These are phyloP conservation scores for Euzophera pinguis DNA, from an alignment of 2,888 invertebrate genomes.

Conservation along the genomic window DNA sequence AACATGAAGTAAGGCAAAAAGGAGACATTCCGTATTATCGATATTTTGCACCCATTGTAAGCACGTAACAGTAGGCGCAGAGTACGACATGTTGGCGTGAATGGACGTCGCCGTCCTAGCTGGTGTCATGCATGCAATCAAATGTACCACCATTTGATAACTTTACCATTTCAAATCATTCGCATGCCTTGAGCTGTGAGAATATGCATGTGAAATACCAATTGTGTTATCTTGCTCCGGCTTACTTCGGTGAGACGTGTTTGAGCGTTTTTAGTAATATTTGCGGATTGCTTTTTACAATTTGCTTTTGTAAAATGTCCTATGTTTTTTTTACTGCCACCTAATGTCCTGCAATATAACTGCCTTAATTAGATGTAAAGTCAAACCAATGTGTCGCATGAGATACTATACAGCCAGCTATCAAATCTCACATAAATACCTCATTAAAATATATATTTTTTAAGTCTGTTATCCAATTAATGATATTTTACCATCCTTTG, in stretches of 20 bases:
- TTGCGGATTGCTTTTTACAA: too few relatives aligned
- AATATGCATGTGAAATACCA: neutral
- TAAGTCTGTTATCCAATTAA: too few relatives aligned
- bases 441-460: too few relatives aligned
- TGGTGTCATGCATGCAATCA: slow-evolving; percentile 39
- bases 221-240: neutral
- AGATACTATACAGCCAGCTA: too few relatives aligned
- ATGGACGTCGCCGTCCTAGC: slow-evolving; percentile 44
- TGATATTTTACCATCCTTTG: neutral
- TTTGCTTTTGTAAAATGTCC: too few relatives aligned
- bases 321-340: too few relatives aligned
- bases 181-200: neutral
- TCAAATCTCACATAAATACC: too few relatives aligned
- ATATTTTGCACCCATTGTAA: slow-evolving; percentile 38
- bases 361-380: too few relatives aligned
- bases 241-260: neutral
- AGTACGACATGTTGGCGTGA: slow-evolving; percentile 48
- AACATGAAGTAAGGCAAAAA: neutral
- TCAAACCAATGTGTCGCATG: too few relatives aligned
- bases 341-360: too few relatives aligned
- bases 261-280: too few relatives aligned
- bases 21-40: neutral
- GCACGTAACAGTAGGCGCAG: slow-evolving; percentile 41
- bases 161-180: slow-evolving; percentile 38
- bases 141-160: slow-evolving; percentile 52